Base-by-base conservation (phyloP, 2,888 invertebrate species). In the Zeuzera pyrina region DNA sequence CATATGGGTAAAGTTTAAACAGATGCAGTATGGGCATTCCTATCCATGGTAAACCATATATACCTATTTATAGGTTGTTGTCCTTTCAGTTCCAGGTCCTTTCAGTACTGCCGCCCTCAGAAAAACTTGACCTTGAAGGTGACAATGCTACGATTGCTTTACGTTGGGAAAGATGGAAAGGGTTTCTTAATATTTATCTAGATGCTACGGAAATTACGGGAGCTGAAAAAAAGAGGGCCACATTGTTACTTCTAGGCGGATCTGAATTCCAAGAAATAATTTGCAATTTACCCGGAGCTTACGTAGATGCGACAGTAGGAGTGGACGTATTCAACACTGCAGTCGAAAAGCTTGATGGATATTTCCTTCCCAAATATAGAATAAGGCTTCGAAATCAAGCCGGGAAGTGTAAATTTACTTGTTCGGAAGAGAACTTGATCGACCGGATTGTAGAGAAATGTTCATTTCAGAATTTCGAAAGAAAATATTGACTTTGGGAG, bases 81-180 rank as follows among this genome's bases (percentile, higher is more conserved):
- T 5, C 8, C 4, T 19, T 19, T 19, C 8, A 8, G 19, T 19
- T 19, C 19, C 19, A 19, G 19, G 5, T 19, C 8, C 5, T 7
- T 7, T 7, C 19, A 19, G 8, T 19, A 19, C 19, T 19, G 5
- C 19, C 19, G 8, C 19, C 19, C 8, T 7, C 19, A 19, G 19
- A 19, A 19, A 19, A 4, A 19, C 19, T 19, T 19, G 19, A 19
- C 19, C 19, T 19, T 5, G 19, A 6, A 8, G 19, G 19, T 6
- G 19, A 19, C 19, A 19, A 19, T 19, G 19, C 19, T 19, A 19
- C 16, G 12, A 24, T 31, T 24, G 35, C 26, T 15, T 14, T 28
- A 4, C 22, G 42, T 10, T 42, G 37, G 39, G 39, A 36, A 27
- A 33, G 12, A 21, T 38, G 43, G 40, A 40, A 43, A 12, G 27